phyloP scores from a whole-genome alignment of 2,113 vertebrate species.

The Rana temporaria region DNA sequence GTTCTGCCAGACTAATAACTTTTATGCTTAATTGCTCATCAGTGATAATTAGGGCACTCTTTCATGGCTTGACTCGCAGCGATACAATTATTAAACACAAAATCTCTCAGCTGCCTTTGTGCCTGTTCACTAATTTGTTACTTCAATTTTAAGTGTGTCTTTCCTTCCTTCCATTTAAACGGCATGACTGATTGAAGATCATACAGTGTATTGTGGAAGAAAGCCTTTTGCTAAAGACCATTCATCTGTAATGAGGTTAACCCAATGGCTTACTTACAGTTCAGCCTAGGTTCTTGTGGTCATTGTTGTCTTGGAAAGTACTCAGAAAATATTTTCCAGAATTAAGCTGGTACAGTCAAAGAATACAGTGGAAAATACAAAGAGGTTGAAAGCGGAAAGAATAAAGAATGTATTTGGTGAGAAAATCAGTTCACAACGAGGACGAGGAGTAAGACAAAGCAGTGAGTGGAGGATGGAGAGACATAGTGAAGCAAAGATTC shows the following conservation, averaged over 20 bases:
- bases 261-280: background rate
- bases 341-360: background rate
- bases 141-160: background rate
- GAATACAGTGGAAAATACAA: too few species aligned
- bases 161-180: background rate
- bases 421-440: too few species aligned
- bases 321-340: background rate
- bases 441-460: too few species aligned
- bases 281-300: background rate
- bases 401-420: too few species aligned
- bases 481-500: too few species aligned
- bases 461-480: too few species aligned
- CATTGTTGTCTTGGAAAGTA: background rate
- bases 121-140: slow-evolving; percentile 11
- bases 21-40: slow-evolving; percentile 33
- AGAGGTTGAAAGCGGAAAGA: too few species aligned
- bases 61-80: slow-evolving; percentile 14
- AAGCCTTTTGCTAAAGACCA: background rate
- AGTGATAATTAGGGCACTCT: slow-evolving; percentile 6
- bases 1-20: slow-evolving; percentile 21
- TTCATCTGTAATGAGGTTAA: slow-evolving; percentile 39
- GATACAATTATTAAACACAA: slow-evolving; percentile 28
- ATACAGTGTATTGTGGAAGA: slow-evolving; percentile 1
- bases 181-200: background rate
- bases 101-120: slow-evolving; percentile 16